Conservation (phyloP, 2,888 invertebrate genomes). For the Harpalus rufipes region DNA sequence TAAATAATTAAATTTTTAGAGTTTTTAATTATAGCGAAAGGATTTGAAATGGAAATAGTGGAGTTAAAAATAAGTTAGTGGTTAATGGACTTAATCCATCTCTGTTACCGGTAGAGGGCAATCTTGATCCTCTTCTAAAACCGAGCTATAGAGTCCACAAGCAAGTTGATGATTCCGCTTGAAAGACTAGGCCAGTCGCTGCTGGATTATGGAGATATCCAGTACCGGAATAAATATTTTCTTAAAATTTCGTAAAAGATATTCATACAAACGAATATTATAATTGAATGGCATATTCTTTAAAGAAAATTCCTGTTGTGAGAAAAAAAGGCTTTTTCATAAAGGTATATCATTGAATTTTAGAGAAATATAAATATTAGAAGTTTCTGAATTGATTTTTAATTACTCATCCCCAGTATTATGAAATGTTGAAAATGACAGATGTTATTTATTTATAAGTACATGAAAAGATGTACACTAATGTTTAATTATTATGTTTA, state of each 20-base stretch:
- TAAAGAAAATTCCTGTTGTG: neutral
- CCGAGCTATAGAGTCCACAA: neutral
- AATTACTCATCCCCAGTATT: too few relatives aligned
- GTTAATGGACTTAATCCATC: constrained; percentile 1
- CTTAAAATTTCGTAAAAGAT: neutral
- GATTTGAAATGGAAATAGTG: neutral
- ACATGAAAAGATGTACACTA: neutral
- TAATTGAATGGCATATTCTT: neutral
- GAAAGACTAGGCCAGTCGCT: constrained; percentile 19
- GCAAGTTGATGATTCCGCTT: constrained; percentile 48
- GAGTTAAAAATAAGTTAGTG: constrained; percentile 6
- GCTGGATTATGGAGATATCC: constrained; percentile 3
- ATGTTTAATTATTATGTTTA: neutral
- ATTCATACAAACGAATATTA: neutral
- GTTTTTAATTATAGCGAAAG: neutral
- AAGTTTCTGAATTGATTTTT: too few relatives aligned
- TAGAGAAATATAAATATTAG: too few relatives aligned
- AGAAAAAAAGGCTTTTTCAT: neutral
- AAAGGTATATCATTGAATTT: too few relatives aligned
- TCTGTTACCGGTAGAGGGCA: neutral
- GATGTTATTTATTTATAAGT: neutral
- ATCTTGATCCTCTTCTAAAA: constrained; percentile 27
- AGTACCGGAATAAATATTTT: constrained; percentile 1
- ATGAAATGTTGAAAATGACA: too few relatives aligned
- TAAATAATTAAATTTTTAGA: too few relatives aligned